Percentiles rank a stretch among this genome's conserved stretches.
phyloP scores from a whole-genome alignment of 2,113 vertebrate genomes.

The Glaucidium brasilianum region DNA sequence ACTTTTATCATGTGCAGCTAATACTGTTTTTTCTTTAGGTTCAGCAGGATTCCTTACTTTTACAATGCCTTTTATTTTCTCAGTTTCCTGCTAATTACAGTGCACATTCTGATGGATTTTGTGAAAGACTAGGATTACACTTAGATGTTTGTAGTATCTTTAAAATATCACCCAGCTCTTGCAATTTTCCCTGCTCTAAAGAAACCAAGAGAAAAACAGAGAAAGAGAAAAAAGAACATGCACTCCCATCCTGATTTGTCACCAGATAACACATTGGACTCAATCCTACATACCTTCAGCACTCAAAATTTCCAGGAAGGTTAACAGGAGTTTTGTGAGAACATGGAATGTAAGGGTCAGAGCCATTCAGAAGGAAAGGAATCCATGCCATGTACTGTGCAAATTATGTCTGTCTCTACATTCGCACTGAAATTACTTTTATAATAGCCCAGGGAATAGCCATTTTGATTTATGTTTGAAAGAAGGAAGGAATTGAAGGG shows the following conservation, averaged over 20 bases:
- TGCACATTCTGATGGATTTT: background rate
- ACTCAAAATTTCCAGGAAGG: conserved; percentile 31
- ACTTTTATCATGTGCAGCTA: background rate
- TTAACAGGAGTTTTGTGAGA: conserved; percentile 31
- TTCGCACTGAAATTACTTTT: background rate
- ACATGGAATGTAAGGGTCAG: conserved; percentile 29
- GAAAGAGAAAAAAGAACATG: background rate
- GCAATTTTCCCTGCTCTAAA: background rate
- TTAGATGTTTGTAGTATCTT: background rate
- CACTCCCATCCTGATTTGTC: background rate
- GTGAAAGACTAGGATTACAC: background rate
- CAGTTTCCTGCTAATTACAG: background rate
- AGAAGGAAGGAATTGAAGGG: background rate
- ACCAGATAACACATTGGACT: background rate
- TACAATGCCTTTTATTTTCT: background rate
- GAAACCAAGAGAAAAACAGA: background rate
- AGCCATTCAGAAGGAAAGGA: conserved; percentile 37
- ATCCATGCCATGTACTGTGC: background rate
- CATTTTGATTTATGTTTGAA: background rate
- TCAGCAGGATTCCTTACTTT: background rate
- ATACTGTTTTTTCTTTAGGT: background rate
- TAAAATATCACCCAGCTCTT: background rate
- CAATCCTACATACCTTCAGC: background rate
- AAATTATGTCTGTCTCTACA: background rate
- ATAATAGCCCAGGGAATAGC: background rate